Evolutionary conservation across 2,888 invertebrate genomes (phyloP).

Genomic region (Pseudococcus jackbeardsleyi): DNA sequence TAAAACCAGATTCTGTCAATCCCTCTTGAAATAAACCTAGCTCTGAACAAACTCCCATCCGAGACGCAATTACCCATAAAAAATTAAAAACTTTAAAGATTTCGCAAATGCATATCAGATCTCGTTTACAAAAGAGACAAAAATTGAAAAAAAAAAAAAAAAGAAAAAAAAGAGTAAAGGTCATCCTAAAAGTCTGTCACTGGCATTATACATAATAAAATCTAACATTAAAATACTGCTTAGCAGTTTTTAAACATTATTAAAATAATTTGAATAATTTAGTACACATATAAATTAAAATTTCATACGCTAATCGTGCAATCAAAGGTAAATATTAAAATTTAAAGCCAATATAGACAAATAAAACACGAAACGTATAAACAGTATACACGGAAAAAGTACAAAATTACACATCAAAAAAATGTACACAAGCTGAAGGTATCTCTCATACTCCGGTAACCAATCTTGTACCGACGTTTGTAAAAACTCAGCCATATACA

Average conservation of each 20-base stretch:
- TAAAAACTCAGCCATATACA: conserved; percentile 35
- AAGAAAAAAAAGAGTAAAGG: conserved; percentile 12
- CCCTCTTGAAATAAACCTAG: neutral
- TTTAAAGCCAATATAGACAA: conserved; percentile 50
- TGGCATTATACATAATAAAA: conserved; percentile 56
- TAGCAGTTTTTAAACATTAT: conserved; percentile 49
- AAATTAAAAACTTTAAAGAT: neutral
- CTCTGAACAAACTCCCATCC: neutral
- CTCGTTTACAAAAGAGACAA: conserved; percentile 62
- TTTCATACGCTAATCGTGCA: conserved; percentile 51
- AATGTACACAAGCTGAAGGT: conserved; percentile 42
- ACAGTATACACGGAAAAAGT: conserved; percentile 47
- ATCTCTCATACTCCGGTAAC: conserved; percentile 15
- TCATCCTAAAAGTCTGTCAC: conserved; percentile 54
- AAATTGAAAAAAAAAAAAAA: conserved; percentile 37
- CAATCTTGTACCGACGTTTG: neutral
- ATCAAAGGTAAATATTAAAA: conserved; percentile 40
- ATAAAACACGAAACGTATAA: conserved; percentile 53
- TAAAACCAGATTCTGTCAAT: neutral
- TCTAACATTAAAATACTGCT: conserved; percentile 50
- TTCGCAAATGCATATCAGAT: conserved; percentile 64
- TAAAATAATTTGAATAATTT: conserved; percentile 40
- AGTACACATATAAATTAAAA: conserved; percentile 50
- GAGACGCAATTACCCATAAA: conserved; percentile 10
- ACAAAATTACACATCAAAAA: conserved; percentile 46